phyloP scores from a whole-genome alignment of 2,888 invertebrate species.

The Eilema caniola region DNA sequence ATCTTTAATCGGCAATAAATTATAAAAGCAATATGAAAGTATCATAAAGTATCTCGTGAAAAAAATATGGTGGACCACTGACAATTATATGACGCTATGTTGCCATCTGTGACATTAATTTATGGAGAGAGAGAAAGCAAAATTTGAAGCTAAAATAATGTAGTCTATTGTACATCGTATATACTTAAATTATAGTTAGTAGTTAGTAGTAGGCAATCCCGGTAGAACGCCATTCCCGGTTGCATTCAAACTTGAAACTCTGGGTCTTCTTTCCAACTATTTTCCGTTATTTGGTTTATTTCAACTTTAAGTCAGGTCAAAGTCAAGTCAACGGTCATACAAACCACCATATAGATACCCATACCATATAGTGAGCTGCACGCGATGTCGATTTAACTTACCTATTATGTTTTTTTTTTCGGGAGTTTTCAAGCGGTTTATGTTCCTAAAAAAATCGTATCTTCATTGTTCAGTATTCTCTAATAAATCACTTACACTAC shows the following conservation, averaged over 20 bases:
- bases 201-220: neutral
- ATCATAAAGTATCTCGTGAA: conserved; percentile 13
- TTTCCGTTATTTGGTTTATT: neutral
- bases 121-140: conserved; percentile 14
- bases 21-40: conserved; percentile 17
- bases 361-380: no score
- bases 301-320: no score
- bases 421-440: no score
- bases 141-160: neutral
- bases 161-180: neutral
- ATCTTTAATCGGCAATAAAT: conserved; percentile 15
- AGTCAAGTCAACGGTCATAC: no score
- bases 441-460: no score
- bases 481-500: neutral
- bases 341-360: no score
- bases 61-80: conserved; percentile 7
- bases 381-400: no score
- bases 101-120: conserved; percentile 15
- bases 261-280: neutral
- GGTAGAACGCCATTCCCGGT: neutral
- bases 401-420: no score
- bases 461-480: neutral
- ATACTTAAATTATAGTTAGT: neutral
- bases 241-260: neutral
- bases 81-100: conserved; percentile 17